Evolutionary conservation across 1,140 invertebrate genomes (phyloP), one percentile per base, ranked within the genome.

Genomic region (Apis laboriosa): DNA sequence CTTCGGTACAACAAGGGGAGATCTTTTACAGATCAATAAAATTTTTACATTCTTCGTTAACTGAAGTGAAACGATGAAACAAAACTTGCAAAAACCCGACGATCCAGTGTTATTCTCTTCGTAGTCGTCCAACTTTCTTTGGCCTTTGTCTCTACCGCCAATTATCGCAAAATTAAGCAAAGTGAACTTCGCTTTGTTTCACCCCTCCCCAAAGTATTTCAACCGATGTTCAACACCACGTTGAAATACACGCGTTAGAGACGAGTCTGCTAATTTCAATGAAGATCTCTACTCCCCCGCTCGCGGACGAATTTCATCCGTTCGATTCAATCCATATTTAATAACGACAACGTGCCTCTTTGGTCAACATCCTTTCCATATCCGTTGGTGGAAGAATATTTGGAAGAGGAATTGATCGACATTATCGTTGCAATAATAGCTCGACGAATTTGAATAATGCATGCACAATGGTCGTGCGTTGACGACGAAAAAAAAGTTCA

Each of bases 91-190:
- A 72, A 49, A 51, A 55, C 15, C 3, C 51, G 51, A 80, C 21
- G 51, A 56, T 55, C 70, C 51, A 12, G 34, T 55, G 8, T 74
- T 9, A n/a, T 66, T 34, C 21, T 9, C 28, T 19, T 56, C n/a
- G 15, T 66, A n/a, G 34, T 74, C 53, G 28, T 56, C n/a, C 19
- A 75, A 75, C n/a, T 61, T 53, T 60, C 73, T 21, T 77, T 17
- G 63, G 55, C 19, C 73, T 51, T 51, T 17, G 15, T 24, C 34
- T 13, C n/a, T 74, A 28, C 55, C 15, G 24, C n/a, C 64, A 77
- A 68, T 81, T 68, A 77, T n/a, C 73, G 80, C 43, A 7, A 19
- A 77, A 77, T 81, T 51, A 81, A 81, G 55, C 64, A 51, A 67
- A 28, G 64, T 24, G 73, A 77, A 66, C 64, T 43, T 15, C 24